These are phyloP conservation scores for Nasonia giraulti DNA, from an alignment of 1,140 invertebrate genomes.

Conservation along the genomic window DNA sequence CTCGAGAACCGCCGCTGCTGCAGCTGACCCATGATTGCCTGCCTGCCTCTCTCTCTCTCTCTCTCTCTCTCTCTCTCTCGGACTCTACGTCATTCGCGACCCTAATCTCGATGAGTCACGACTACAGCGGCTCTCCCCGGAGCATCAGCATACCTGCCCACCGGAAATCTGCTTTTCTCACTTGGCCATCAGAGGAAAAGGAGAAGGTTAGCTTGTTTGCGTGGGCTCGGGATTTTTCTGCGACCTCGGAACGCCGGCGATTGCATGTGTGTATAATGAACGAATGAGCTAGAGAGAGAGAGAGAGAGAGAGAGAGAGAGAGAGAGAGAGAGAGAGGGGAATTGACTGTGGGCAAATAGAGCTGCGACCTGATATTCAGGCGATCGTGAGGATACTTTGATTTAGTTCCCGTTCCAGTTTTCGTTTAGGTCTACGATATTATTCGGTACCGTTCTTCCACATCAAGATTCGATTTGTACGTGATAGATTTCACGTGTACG, in stretches of 20 bases:
- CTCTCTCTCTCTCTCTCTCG: background rate
- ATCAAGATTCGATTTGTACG: too few relatives aligned
- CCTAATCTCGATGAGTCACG: constrained; percentile 38
- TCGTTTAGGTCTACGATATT: background rate
- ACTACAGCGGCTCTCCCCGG: background rate
- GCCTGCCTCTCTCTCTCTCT: background rate
- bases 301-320: too few relatives aligned
- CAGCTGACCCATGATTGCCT: constrained; percentile 1
- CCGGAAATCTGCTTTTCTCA: constrained; percentile 29
- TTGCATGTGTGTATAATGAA: background rate
- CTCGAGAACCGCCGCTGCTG: background rate
- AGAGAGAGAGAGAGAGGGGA: background rate
- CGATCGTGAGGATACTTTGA: background rate
- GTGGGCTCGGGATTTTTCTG: background rate
- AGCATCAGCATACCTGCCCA: background rate
- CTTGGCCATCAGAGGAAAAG: background rate
- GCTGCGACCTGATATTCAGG: background rate
- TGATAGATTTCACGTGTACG: too few relatives aligned
- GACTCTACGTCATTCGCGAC: constrained; percentile 26
- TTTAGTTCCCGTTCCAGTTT: background rate
- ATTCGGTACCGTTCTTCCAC: background rate
- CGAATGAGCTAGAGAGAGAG: background rate
- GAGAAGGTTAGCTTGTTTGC: background rate
- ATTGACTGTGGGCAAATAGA: background rate
- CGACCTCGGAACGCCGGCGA: background rate